Percentiles rank a stretch among this genome's conserved stretches.
Conservation (phyloP, 2,888 invertebrate species). For the Pandemis corylana region DNA sequence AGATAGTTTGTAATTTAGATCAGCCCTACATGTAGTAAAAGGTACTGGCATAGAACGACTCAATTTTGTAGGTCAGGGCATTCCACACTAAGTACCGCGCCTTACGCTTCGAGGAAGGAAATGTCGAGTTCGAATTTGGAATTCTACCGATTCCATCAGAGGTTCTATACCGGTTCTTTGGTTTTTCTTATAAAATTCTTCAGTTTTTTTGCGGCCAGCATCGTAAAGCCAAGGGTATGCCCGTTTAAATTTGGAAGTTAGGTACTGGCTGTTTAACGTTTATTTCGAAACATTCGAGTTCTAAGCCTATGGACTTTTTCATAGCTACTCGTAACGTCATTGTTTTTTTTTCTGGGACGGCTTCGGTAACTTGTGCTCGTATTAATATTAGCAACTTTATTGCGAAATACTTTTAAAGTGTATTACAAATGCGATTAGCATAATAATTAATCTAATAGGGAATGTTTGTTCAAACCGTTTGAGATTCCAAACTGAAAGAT, state of each 20-base stretch:
- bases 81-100: slow-evolving; percentile 29
- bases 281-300: neutral
- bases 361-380: too few species aligned
- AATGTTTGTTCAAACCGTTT: too few species aligned
- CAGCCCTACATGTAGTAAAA: slow-evolving; percentile 29
- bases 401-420: too few species aligned
- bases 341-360: too few species aligned
- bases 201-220: neutral
- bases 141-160: slow-evolving; percentile 35
- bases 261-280: neutral
- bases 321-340: neutral
- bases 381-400: too few species aligned
- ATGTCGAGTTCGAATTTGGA: slow-evolving; percentile 38
- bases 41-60: slow-evolving; percentile 24
- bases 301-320: neutral
- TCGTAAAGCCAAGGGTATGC: neutral
- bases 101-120: slow-evolving; percentile 40
- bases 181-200: neutral
- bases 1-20: slow-evolving; percentile 22
- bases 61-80: slow-evolving; percentile 41
- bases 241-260: neutral
- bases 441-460: too few species aligned
- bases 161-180: slow-evolving; percentile 13
- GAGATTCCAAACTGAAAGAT: too few species aligned
- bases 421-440: too few species aligned